These are phyloP conservation scores for Ptychodera flava DNA, from an alignment of 35 echinoderm and acorn worm species.

Conservation along the genomic window DNA sequence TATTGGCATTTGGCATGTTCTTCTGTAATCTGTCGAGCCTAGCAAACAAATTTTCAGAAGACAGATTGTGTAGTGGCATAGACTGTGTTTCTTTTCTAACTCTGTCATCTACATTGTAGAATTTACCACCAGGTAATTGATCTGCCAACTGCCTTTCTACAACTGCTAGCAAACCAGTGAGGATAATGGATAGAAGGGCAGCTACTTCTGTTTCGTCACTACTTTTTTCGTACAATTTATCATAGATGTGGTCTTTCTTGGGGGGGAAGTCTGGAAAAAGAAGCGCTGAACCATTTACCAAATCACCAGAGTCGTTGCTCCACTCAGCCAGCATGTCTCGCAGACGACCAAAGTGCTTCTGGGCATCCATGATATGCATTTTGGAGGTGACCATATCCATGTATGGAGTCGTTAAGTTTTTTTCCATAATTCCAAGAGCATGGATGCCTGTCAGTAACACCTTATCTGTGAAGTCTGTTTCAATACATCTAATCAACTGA, in stretches of 20 bases:
- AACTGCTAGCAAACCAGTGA: background rate
- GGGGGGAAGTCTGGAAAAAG: slow-evolving; percentile 38
- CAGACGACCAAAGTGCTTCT: slow-evolving; percentile 31
- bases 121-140: slow-evolving; percentile 36
- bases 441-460: slow-evolving; percentile 39
- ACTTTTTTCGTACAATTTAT: slow-evolving; percentile 28
- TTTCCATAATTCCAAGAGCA: slow-evolving; percentile 49
- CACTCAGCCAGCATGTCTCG: slow-evolving; percentile 11
- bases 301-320: slow-evolving; percentile 34
- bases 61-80: slow-evolving; percentile 41
- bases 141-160: background rate
- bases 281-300: slow-evolving; percentile 25
- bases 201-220: background rate
- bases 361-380: slow-evolving; percentile 39
- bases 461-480: slow-evolving; percentile 43
- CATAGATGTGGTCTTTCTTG: slow-evolving; percentile 30
- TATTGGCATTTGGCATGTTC: slow-evolving; percentile 58
- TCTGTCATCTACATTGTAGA: slow-evolving; percentile 18
- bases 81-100: slow-evolving; percentile 26
- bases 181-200: background rate
- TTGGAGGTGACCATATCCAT: slow-evolving; percentile 52
- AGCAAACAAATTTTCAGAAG: slow-evolving; percentile 48
- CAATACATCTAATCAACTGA: slow-evolving; percentile 30
- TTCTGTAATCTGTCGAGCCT: slow-evolving; percentile 42
- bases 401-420: slow-evolving; percentile 34